Percentiles rank a stretch among this genome's conserved stretches.
Evolutionary conservation across 2,113 vertebrate species (phyloP).

Genomic region (Ptyas mucosa): DNA sequence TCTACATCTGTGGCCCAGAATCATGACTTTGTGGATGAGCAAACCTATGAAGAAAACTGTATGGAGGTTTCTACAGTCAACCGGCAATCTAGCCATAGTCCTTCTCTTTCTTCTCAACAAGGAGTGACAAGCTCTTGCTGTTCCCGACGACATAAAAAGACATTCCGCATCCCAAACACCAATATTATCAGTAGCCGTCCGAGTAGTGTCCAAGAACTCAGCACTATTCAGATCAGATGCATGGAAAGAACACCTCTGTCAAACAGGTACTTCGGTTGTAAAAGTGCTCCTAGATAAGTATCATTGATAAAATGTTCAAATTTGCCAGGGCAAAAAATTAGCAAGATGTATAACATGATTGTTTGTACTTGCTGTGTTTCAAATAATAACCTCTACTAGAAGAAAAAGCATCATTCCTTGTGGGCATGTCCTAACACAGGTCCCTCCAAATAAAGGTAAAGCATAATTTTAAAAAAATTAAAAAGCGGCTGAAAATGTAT

Average conservation of each 20-base stretch:
- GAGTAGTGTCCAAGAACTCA: slow-evolving; percentile 88
- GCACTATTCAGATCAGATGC: slow-evolving; percentile 90
- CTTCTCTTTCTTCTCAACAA: slow-evolving; percentile 80
- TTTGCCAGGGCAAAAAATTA: background rate
- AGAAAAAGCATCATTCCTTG: background rate
- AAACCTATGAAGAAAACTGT: slow-evolving; percentile 82
- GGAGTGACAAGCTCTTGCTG: slow-evolving; percentile 87
- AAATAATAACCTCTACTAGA: background rate
- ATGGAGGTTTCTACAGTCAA: slow-evolving; percentile 83
- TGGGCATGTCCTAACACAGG: background rate
- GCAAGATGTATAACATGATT: background rate
- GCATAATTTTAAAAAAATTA: background rate
- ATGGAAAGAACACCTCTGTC: slow-evolving; percentile 80
- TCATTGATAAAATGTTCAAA: background rate
- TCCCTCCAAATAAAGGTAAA: background rate
- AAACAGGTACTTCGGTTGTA: slow-evolving; percentile 75
- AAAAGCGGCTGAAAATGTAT: background rate
- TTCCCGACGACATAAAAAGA: slow-evolving; percentile 83
- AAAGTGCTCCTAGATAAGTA: accelerated
- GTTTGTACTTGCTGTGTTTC: background rate
- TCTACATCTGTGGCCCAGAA: slow-evolving; percentile 69
- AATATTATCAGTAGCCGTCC: slow-evolving; percentile 70
- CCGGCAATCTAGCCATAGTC: slow-evolving; percentile 77
- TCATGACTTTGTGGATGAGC: slow-evolving; percentile 92
- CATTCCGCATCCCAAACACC: slow-evolving; percentile 83